These are phyloP conservation scores for Lucifuga dentata DNA, from an alignment of 2,113 vertebrate species.

Conservation along the genomic window DNA sequence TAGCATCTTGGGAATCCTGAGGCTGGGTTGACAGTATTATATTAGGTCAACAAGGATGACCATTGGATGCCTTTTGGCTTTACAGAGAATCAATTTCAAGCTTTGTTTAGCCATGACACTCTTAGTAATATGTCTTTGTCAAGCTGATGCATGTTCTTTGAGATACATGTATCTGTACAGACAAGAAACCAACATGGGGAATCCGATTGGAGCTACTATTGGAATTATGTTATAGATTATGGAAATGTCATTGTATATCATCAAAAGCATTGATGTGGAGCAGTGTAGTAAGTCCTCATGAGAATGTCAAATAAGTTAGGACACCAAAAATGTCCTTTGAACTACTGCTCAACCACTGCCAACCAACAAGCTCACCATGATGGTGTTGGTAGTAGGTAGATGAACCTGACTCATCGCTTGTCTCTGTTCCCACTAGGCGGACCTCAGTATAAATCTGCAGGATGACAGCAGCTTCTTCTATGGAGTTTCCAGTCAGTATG, in stretches of 20 bases:
- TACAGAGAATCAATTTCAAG: constrained; percentile 40
- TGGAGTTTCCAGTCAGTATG: constrained; percentile 95
- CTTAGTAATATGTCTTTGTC: constrained; percentile 14
- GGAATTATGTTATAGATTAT: constrained; percentile 24
- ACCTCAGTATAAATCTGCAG: constrained; percentile 92
- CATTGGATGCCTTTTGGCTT: constrained; percentile 52
- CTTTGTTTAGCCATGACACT: constrained; percentile 55
- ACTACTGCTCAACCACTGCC: too few species aligned
- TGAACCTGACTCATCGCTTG: too few species aligned
- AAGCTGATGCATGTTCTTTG: not conserved
- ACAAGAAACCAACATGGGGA: not conserved
- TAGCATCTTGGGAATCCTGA: constrained; percentile 55
- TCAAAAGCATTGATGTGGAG: not conserved
- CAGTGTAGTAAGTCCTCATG: too few species aligned
- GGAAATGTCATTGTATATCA: constrained; percentile 7
- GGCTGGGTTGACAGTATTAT: constrained; percentile 42
- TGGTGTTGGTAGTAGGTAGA: too few species aligned
- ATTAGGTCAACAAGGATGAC: constrained; percentile 43
- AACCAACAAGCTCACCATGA: too few species aligned
- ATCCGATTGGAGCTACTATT: too few species aligned
- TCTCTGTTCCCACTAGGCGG: constrained; percentile 82
- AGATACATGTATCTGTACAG: constrained; percentile 14
- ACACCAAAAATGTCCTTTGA: too few species aligned
- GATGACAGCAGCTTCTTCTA: constrained; percentile 94
- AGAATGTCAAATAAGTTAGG: too few species aligned